Evolutionary conservation across 1,140 invertebrate species (phyloP).

Genomic region (Ephestia elutella): DNA sequence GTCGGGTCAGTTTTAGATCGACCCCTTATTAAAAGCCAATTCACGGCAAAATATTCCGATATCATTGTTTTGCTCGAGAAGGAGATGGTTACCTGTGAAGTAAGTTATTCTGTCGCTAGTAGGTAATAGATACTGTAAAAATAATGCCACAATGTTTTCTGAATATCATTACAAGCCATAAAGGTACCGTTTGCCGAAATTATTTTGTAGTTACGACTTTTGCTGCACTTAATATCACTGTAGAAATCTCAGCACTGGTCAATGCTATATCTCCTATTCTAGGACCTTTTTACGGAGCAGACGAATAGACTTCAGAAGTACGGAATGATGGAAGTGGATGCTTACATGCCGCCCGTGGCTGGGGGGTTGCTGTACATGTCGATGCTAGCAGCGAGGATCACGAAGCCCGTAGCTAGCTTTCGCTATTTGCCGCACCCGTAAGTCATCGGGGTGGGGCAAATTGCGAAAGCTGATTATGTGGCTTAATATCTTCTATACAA

Average conservation of each 20-base stretch:
- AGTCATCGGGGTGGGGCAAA: constrained; percentile 74
- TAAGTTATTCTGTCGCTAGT: constrained; percentile 38
- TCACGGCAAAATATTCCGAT: constrained; percentile 86
- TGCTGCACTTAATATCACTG: background rate
- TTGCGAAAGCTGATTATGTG: constrained; percentile 71
- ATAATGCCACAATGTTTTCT: no score
- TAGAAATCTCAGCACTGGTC: background rate
- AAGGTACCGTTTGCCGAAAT: background rate
- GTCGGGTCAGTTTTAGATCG: constrained; percentile 90
- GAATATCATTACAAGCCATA: background rate
- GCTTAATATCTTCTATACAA: constrained; percentile 42
- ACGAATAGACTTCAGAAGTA: constrained; percentile 76
- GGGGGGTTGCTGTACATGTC: constrained; percentile 87
- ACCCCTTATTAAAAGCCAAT: constrained; percentile 89
- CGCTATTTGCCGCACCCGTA: constrained; percentile 84
- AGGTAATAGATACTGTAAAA: background rate
- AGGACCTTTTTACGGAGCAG: constrained; percentile 79
- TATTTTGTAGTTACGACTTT: background rate
- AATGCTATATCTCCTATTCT: constrained; percentile 31
- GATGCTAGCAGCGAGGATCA: constrained; percentile 84
- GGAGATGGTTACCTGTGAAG: constrained; percentile 79
- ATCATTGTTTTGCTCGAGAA: constrained; percentile 86
- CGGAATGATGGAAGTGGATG: constrained; percentile 81
- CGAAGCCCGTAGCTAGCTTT: constrained; percentile 81
- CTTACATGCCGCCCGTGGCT: constrained; percentile 88